These are phyloP conservation scores for Philypnodon macrostomus DNA, from an alignment of 2,797 vertebrate genomes.

Conservation along the genomic window DNA sequence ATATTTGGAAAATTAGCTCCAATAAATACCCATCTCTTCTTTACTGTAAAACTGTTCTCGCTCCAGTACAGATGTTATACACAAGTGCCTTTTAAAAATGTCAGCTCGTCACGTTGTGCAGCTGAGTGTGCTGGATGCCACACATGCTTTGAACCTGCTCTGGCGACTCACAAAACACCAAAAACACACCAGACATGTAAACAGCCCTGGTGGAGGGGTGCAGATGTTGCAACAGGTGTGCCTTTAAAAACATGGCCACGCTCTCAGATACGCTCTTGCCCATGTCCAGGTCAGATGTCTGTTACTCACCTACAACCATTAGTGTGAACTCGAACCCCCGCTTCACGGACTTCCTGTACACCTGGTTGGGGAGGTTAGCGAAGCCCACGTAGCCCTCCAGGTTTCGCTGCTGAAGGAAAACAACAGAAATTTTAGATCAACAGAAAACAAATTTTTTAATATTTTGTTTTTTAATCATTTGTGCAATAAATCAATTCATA, in stretches of 20 bases:
- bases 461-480: too few relatives aligned
- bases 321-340: slow-evolving; percentile 81
- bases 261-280: background rate
- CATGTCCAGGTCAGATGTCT: slow-evolving; percentile 1
- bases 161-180: slow-evolving; percentile 8
- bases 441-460: too few relatives aligned
- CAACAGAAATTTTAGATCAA: too few relatives aligned
- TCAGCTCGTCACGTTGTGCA: slow-evolving; percentile 26
- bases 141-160: slow-evolving; percentile 19
- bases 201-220: slow-evolving; percentile 1
- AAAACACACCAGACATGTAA: slow-evolving; percentile 20
- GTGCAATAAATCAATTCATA: too few relatives aligned
- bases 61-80: background rate
- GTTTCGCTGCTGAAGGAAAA: slow-evolving; percentile 75
- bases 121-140: slow-evolving; percentile 23
- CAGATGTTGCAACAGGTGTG: slow-evolving; percentile 21
- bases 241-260: background rate
- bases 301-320: slow-evolving; percentile 82
- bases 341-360: slow-evolving; percentile 83
- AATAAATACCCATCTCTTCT: too few relatives aligned
- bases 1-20: background rate
- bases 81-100: slow-evolving; percentile 20
- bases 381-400: slow-evolving; percentile 82
- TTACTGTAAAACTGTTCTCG: background rate
- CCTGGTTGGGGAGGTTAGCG: slow-evolving; percentile 83